A percentile compares a stretch with the other conserved stretches of the same genome.
phyloP scores from a whole-genome alignment of 2,113 vertebrate genomes.

The Nestor notabilis region DNA sequence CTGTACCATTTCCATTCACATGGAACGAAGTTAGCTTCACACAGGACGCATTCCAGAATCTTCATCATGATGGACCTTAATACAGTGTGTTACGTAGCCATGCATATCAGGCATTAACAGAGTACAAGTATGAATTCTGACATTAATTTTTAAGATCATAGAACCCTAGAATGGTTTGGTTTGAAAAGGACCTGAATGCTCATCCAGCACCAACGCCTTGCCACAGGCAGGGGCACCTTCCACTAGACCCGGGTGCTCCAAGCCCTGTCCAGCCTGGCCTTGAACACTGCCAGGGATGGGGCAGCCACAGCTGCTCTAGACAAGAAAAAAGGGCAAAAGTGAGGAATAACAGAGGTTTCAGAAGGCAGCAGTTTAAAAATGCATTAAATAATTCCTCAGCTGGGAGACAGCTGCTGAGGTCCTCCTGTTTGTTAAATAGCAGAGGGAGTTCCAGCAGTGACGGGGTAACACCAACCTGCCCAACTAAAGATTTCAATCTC shows the following conservation, averaged over 20 bases:
- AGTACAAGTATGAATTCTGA: neutral
- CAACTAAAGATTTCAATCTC: neutral
- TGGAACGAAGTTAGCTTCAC: rapidly evolving
- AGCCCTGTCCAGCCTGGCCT: neutral
- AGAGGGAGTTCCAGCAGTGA: neutral
- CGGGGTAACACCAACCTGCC: neutral
- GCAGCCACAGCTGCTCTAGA: neutral
- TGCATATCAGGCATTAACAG: neutral
- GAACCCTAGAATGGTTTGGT: neutral
- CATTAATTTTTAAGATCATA: neutral
- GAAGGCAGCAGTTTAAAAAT: neutral
- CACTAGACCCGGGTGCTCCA: neutral
- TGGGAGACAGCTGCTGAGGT: neutral
- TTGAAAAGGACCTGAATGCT: neutral
- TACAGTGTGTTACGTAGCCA: rapidly evolving
- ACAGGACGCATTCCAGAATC: neutral
- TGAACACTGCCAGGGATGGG: neutral
- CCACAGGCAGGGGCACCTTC: neutral
- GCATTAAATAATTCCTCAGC: neutral
- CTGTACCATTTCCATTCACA: rapidly evolving
- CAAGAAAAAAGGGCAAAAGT: neutral
- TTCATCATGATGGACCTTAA: neutral
- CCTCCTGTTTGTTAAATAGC: rapidly evolving
- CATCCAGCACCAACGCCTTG: neutral
- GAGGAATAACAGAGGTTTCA: neutral